phyloP scores from a whole-genome alignment of 64 coral and sea anemone genomes.

The Dendrophyllia cribrosa region DNA sequence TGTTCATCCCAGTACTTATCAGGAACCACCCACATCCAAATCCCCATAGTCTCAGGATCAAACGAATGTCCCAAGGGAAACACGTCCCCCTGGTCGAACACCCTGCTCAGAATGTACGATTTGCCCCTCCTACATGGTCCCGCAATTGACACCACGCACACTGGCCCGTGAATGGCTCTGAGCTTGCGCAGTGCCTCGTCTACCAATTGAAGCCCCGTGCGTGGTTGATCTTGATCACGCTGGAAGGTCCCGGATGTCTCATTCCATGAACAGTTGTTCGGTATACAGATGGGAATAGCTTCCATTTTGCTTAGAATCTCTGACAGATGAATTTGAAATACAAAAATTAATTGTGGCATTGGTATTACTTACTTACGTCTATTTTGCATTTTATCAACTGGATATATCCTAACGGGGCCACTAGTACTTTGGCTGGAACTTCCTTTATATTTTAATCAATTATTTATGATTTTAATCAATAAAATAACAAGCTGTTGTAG shows the following conservation, averaged over 20 bases:
- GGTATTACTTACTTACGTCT: too few relatives aligned
- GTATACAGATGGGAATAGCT: constrained; percentile 62
- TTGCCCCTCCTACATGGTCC: constrained; percentile 71
- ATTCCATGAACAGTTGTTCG: constrained; percentile 67
- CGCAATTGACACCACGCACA: constrained; percentile 74
- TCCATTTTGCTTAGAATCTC: not conserved
- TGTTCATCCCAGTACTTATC: constrained; percentile 42
- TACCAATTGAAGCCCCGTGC: constrained; percentile 22
- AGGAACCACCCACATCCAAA: constrained; percentile 77
- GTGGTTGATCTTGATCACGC: not conserved
- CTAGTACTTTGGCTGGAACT: too few relatives aligned
- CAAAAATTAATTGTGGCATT: not conserved
- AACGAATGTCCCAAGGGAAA: constrained; percentile 71
- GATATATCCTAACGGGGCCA: too few relatives aligned
- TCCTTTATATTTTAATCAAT: too few relatives aligned
- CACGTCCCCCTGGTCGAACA: constrained; percentile 67
- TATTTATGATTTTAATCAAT: too few relatives aligned
- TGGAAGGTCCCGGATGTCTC: constrained; percentile 20
- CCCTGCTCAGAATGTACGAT: constrained; percentile 71
- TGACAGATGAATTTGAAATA: not conserved
- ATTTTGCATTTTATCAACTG: too few relatives aligned
- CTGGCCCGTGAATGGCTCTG: constrained; percentile 42
- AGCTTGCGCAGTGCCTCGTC: constrained; percentile 42
- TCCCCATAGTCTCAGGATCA: constrained; percentile 77
- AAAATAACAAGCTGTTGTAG: too few relatives aligned